Percentiles rank a stretch among this genome's conserved stretches.
These are phyloP conservation scores for Norana najaformis DNA, from an alignment of 2,888 invertebrate species.

Conservation along the genomic window DNA sequence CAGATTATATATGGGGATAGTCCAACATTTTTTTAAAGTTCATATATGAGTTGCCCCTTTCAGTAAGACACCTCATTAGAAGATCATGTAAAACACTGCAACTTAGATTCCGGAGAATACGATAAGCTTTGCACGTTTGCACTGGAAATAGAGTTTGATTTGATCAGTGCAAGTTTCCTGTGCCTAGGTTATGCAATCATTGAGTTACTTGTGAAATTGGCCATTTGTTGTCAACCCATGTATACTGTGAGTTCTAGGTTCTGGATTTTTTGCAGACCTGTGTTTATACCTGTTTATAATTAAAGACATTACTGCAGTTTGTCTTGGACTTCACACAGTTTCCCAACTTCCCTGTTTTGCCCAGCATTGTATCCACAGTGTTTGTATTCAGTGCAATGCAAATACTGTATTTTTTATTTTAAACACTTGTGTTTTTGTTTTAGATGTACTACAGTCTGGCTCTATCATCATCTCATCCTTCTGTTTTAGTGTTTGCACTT, in stretches of 20 bases:
- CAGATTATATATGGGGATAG: too few species aligned
- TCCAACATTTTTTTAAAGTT: too few species aligned
- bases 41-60: too few species aligned
- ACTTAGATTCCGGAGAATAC: too few species aligned
- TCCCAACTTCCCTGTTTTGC: background rate
- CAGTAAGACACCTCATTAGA: too few species aligned
- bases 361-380: background rate
- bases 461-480: slow-evolving; percentile 6
- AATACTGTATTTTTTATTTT: background rate
- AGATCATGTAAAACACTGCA: too few species aligned
- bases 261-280: background rate
- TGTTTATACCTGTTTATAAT: background rate
- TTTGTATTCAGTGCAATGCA: background rate
- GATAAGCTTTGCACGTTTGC: background rate
- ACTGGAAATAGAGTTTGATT: background rate
- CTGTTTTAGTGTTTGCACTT: background rate
- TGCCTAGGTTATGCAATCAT: background rate
- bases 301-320: background rate
- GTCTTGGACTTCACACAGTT: background rate
- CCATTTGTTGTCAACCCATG: too few species aligned
- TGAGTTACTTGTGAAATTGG: background rate
- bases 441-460: slow-evolving; percentile 17
- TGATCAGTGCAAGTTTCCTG: background rate
- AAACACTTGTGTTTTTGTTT: background rate
- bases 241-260: background rate